A percentile compares a stretch with the other conserved stretches of the same genome.
Conservation (phyloP, 2,888 invertebrate genomes). For the Mactromeris polynyma region DNA sequence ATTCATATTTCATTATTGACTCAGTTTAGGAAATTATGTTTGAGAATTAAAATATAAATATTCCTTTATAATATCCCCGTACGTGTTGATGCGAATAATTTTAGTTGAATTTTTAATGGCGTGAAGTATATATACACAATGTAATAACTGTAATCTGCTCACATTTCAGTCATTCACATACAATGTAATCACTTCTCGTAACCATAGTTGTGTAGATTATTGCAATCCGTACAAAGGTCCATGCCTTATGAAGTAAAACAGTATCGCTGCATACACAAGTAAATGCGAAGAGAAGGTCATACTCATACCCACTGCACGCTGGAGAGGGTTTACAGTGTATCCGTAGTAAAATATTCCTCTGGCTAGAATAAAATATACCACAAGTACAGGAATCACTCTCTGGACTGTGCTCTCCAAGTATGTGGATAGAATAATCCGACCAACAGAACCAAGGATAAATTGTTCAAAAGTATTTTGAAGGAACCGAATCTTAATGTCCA, state of each 20-base stretch:
- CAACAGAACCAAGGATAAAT: neutral
- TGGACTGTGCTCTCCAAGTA: neutral
- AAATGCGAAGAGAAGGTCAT: constrained; percentile 1
- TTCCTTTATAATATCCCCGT: too few relatives aligned
- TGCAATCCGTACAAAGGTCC: constrained; percentile 21
- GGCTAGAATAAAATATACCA: neutral
- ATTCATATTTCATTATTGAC: too few relatives aligned
- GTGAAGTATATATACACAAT: too few relatives aligned
- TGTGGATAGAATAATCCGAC: constrained; percentile 10
- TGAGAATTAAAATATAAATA: too few relatives aligned
- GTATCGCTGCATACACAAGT: neutral
- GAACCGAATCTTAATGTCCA: neutral
- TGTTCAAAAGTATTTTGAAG: constrained; percentile 27
- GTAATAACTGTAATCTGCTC: too few relatives aligned
- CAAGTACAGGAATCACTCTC: constrained; percentile 7
- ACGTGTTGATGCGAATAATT: too few relatives aligned
- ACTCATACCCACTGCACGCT: constrained; percentile 11
- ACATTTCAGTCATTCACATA: too few relatives aligned
- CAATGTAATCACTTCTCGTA: too few relatives aligned
- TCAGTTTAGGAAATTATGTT: too few relatives aligned
- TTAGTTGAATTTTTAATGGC: too few relatives aligned
- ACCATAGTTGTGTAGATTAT: too few relatives aligned
- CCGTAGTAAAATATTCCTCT: constrained; percentile 19
- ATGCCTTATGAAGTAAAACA: neutral
- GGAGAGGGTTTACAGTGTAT: neutral